Evolutionary conservation across 2,888 invertebrate genomes (phyloP), one percentile per base, ranked within the genome.

Genomic region (Limnephilus marmoratus): DNA sequence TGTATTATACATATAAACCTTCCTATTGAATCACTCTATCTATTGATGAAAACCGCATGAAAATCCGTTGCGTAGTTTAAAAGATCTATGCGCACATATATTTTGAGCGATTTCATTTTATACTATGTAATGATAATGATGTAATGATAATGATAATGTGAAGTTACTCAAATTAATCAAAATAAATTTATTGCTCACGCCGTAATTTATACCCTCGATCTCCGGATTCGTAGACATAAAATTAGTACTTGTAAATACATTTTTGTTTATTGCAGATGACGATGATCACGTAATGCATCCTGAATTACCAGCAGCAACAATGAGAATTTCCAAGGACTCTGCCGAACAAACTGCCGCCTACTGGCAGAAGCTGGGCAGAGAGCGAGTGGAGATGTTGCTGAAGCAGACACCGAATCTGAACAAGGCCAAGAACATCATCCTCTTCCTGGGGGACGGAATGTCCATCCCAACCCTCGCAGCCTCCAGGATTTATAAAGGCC

Each of bases 371-470:
- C 94, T 96, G 91, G 97, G 96, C 0, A 95, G 95, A 90, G 94
- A 95, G 7, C 95, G 94, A 4, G 94, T 97, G 80, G 94, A 94
- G 15, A 94, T 94, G 89, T 95, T 96, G 91, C 94, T 95, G 92
- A 94, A 94, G 68, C 95, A 95, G 90, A 92, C 93, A 5, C 92
- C 95, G 2, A 96, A 96, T 93, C 95, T 94, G 80, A 95, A 95
- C 91, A 87, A 95, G 94, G 96, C 96, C 1, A 95, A 95, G 94
- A 98, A 98, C 95, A 95, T 97, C 15, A 97, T 98, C 88, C 95
- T 98, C 94, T 98, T 98, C 95, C 95, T 98, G 92, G 98, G 98
- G 12, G 98, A 98, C 94, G 98, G 98, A 83, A 97, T 98, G 97
- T 97, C 97, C 31, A 95, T 97, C 90, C 96, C 97, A 3, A 98